These are phyloP conservation scores for Myotis planiceps DNA, from an alignment of 2,797 vertebrate species.

Conservation along the genomic window DNA sequence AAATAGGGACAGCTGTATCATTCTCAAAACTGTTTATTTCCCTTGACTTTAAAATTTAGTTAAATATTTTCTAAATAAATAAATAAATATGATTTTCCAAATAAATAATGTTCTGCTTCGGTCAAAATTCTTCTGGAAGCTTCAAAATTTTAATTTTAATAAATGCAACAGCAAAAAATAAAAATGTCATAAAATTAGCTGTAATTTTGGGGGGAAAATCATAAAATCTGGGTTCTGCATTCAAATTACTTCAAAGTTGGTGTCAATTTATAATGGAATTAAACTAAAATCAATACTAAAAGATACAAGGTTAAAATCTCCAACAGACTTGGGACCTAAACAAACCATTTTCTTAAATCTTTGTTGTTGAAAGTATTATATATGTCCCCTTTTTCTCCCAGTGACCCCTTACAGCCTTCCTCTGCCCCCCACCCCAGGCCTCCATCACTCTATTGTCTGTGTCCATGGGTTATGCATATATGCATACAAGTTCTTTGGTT, in stretches of 20 bases:
- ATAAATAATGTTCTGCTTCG: not conserved
- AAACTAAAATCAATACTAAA: not conserved
- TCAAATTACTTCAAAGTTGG: not conserved
- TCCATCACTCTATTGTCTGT: too few relatives aligned
- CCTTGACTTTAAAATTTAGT: not conserved
- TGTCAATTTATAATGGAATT: not conserved
- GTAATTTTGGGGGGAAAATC: not conserved
- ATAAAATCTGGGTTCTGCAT: not conserved
- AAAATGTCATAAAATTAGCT: not conserved
- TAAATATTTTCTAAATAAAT: not conserved
- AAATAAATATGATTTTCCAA: not conserved
- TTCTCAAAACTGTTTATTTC: not conserved
- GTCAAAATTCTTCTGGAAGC: not conserved
- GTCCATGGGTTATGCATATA: too few relatives aligned
- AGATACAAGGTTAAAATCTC: not conserved
- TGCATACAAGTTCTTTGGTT: too few relatives aligned
- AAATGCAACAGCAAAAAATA: not conserved
- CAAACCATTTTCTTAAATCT: not conserved
- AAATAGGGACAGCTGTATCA: not conserved
- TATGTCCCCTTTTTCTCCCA: too few relatives aligned
- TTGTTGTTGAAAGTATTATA: too few relatives aligned
- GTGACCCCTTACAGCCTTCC: too few relatives aligned
- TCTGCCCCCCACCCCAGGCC: too few relatives aligned
- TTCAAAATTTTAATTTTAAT: not conserved
- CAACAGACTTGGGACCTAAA: not conserved